Evolutionary conservation across 2,113 vertebrate species (phyloP).

Genomic region (Conger conger): DNA sequence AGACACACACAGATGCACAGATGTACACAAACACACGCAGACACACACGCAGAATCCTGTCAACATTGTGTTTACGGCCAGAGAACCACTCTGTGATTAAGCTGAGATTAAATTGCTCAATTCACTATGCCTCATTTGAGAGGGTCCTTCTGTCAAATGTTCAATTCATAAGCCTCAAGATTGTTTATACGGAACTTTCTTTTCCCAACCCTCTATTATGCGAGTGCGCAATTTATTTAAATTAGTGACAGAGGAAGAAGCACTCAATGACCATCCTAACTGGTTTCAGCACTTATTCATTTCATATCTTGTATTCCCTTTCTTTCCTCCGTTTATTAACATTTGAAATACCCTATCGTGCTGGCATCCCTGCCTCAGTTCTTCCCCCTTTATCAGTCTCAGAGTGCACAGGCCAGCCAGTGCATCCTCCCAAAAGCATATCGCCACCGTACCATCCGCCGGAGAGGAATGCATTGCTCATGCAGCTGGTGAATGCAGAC

Average conservation of each 20-base stretch:
- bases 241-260: background rate
- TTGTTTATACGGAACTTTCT: background rate
- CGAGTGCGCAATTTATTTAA: background rate
- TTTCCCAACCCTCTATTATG: background rate
- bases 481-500: no score
- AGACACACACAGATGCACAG: constrained; percentile 18
- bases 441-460: no score
- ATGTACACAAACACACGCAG: background rate
- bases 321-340: background rate
- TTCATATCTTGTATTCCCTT: background rate
- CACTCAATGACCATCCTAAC: background rate
- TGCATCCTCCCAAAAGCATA: background rate
- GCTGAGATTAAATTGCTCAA: background rate
- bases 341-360: background rate
- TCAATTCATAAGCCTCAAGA: constrained; percentile 10
- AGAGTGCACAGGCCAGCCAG: background rate
- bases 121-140: background rate
- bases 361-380: background rate
- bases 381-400: background rate
- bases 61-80: background rate
- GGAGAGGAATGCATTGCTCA: no score
- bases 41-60: constrained; percentile 26
- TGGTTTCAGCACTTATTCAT: background rate
- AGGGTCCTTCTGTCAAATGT: background rate
- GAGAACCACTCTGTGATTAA: background rate